phyloP scores from a whole-genome alignment of 2,113 vertebrate genomes.

The Zosterops hypoxanthus region DNA sequence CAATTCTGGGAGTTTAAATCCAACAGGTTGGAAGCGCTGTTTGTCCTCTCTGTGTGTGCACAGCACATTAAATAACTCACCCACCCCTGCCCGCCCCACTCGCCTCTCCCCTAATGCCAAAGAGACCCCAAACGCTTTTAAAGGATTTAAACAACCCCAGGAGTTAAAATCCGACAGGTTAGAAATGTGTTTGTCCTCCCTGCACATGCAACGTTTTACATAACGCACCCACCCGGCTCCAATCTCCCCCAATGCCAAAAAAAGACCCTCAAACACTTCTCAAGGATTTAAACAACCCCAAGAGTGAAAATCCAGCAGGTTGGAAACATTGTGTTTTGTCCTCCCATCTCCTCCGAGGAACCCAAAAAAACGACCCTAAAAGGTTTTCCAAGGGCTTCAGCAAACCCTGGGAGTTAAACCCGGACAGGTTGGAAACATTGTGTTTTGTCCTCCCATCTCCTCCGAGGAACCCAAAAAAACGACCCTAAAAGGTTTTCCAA shows the following conservation, averaged over 20 bases:
- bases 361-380: neutral
- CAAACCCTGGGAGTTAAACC: neutral
- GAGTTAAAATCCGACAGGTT: too few relatives aligned
- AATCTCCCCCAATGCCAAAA: too few relatives aligned
- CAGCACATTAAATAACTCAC: too few relatives aligned
- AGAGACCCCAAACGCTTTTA: too few relatives aligned
- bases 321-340: neutral
- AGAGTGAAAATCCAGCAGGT: neutral
- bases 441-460: neutral
- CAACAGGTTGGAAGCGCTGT: neutral
- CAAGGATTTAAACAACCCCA: neutral
- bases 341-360: neutral
- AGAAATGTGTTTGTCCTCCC: too few relatives aligned
- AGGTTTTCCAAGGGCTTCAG: accelerated
- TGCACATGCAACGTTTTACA: too few relatives aligned
- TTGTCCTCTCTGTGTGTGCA: too few relatives aligned
- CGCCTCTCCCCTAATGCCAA: too few relatives aligned
- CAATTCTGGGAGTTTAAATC: neutral
- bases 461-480: neutral
- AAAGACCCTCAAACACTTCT: neutral
- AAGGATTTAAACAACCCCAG: too few relatives aligned
- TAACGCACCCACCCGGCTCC: too few relatives aligned
- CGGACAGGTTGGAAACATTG: neutral
- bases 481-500: accelerated
- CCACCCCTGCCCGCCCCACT: too few relatives aligned